These are phyloP conservation scores for Bubalus kerabau DNA, from an alignment of 2,113 vertebrate genomes.

Conservation along the genomic window DNA sequence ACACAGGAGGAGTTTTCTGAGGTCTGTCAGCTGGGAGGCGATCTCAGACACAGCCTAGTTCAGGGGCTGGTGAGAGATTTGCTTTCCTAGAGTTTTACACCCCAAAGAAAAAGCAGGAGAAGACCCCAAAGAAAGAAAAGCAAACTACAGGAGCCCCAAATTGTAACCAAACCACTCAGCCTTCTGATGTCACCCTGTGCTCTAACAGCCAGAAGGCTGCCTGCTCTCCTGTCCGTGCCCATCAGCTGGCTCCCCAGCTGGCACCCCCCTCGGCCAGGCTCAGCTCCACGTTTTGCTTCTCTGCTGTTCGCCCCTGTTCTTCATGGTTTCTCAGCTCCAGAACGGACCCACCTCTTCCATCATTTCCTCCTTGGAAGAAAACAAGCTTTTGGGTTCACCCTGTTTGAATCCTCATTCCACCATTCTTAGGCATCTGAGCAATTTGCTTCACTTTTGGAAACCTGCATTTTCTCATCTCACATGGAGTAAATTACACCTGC, in stretches of 20 bases:
- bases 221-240: rapidly evolving
- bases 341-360: not conserved
- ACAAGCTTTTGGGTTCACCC: not conserved
- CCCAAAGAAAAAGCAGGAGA: not conserved
- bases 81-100: not conserved
- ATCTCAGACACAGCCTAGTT: not conserved
- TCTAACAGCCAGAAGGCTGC: not conserved
- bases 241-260: rapidly evolving
- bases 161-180: not conserved
- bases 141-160: not conserved
- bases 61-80: not conserved
- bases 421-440: not conserved
- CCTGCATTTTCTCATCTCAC: not conserved
- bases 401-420: not conserved
- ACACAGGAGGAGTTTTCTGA: rapidly evolving
- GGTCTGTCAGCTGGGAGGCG: not conserved
- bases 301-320: not conserved
- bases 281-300: not conserved
- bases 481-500: not conserved
- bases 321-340: not conserved
- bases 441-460: not conserved
- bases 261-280: rapidly evolving
- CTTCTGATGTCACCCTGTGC: not conserved
- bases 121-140: not conserved
- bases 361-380: not conserved